Evolutionary conservation across 2,113 vertebrate genomes (phyloP), one percentile per base, ranked within the genome.

Genomic region (Vombatus ursinus): DNA sequence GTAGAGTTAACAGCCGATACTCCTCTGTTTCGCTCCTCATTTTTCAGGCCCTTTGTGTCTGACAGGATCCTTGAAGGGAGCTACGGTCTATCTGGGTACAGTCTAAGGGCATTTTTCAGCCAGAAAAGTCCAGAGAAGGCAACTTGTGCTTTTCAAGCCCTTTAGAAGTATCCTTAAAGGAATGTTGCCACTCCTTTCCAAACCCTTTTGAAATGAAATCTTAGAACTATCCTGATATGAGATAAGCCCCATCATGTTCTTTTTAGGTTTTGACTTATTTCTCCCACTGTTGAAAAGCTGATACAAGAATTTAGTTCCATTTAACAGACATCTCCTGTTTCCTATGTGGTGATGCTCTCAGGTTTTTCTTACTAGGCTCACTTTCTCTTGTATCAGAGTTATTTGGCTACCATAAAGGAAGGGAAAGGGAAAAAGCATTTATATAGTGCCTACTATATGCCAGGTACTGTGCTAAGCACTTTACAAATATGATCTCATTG

Each of bases 1-100:
- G 23, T 37, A 92, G 92, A 95, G 89, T 89, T 57, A 93, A 52
- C 26, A 57, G 89, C 37, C 90, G 8, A 47, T 14, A 91, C 90
- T 10, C 8, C 77, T 51, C 12, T 8, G n/a, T 23, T 93, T 95
- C 92, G 26, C 96, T 92, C 52, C 92, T 84, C 89, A 14, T 93
- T 91, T 44, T 24, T 57, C 16, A 37, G 47, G 5, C 28, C 44
- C 37, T 26, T 37, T 37, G 6, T 47, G 47, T 22, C 26, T 12
- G 0, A 51, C 50, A 10, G 1, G 0, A 95, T 89, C 89, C 93
- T 95, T 93, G 31, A 0, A 14, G n/a, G 11, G 90, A 96, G 54
- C 8, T 48, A n/a, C 25, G 2, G 2, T 50, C 19, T 92, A 52
- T 14, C 37, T 61, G 53, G 51, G 84, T 95, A 48, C 44, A 44